phyloP scores from a whole-genome alignment of 2,113 vertebrate species.

The Rallus limicola region DNA sequence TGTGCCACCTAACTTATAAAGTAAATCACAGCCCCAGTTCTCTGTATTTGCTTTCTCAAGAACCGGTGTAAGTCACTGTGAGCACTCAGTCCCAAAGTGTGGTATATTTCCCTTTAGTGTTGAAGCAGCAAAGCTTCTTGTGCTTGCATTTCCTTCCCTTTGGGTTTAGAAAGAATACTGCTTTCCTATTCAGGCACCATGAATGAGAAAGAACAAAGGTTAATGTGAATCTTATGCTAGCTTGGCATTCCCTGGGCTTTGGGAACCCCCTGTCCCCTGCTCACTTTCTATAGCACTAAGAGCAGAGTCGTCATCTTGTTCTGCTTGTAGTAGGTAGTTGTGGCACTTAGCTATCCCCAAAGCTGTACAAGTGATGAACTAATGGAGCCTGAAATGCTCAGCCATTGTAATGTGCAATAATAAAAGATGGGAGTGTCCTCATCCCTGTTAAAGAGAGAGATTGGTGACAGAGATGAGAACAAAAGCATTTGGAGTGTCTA shows the following conservation, averaged over 20 bases:
- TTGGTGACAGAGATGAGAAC: background rate
- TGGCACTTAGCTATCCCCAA: background rate
- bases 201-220: background rate
- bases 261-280: background rate
- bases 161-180: background rate
- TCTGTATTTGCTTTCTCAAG: background rate
- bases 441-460: background rate
- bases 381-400: background rate
- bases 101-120: background rate
- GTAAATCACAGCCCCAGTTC: background rate
- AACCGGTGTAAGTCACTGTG: background rate
- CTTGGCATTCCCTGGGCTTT: background rate
- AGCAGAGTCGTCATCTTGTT: background rate
- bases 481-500: background rate
- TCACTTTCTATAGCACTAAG: background rate
- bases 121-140: background rate
- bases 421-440: background rate
- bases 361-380: background rate
- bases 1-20: background rate
- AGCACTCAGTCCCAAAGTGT: background rate
- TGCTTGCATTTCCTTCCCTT: background rate
- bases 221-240: accelerated
- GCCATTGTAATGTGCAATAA: background rate
- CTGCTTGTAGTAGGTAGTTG: accelerated
- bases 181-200: background rate